Evolutionary conservation across 2,888 invertebrate genomes (phyloP).

Genomic region (Lymantria monacha): DNA sequence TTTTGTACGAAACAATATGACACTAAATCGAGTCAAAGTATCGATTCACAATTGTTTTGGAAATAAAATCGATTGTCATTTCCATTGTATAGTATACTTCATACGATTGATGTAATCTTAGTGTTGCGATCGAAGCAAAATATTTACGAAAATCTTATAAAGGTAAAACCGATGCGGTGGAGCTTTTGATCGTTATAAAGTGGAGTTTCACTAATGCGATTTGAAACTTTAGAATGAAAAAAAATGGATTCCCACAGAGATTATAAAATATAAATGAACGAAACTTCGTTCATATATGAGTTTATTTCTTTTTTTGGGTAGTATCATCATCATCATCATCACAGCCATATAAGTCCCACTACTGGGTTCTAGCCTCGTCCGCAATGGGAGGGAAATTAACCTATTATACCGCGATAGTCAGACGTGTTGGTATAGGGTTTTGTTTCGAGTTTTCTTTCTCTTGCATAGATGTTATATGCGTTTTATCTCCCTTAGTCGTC

Average conservation of each 20-base stretch:
- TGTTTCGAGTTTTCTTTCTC: too few species aligned
- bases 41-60: slow-evolving; percentile 49
- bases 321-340: too few species aligned
- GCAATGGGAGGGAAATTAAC: too few species aligned
- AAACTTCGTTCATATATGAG: too few species aligned
- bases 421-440: too few species aligned
- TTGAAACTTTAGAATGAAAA: background rate
- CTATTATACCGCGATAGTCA: too few species aligned
- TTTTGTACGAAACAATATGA: slow-evolving; percentile 34
- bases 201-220: slow-evolving; percentile 33
- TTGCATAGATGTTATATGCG: too few species aligned
- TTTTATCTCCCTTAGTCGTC: too few species aligned
- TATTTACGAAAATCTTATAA: slow-evolving; percentile 66
- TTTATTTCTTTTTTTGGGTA: too few species aligned
- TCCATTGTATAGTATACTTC: slow-evolving; percentile 52
- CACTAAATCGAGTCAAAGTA: slow-evolving; percentile 39
- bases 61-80: slow-evolving; percentile 55
- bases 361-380: too few species aligned
- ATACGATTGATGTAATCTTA: slow-evolving; percentile 53
- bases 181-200: slow-evolving; percentile 58
- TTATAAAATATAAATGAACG: background rate
- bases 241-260: background rate
- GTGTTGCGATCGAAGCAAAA: slow-evolving; percentile 60
- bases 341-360: too few species aligned
- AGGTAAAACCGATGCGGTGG: slow-evolving; percentile 44